Evolutionary conservation across 2,888 invertebrate genomes (phyloP).

Genomic region (Scotopteryx bipunctaria): DNA sequence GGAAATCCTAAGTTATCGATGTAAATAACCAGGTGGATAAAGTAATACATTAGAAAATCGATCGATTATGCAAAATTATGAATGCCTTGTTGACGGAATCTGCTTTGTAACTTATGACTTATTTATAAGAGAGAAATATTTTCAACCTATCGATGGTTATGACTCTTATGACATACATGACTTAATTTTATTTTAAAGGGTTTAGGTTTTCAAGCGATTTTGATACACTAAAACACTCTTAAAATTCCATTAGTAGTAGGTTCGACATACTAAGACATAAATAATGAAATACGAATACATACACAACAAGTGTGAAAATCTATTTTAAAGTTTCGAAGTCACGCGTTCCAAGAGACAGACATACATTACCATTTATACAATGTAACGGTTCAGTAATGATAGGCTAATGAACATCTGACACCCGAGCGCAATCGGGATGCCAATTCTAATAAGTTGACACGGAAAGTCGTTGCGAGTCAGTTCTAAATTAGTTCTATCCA

Average conservation of each 20-base stretch:
- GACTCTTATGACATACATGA: not conserved
- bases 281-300: not conserved
- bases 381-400: slow-evolving; percentile 23
- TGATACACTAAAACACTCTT: too few species aligned
- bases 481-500: slow-evolving; percentile 9
- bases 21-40: not conserved
- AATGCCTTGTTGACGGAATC: slow-evolving; percentile 22
- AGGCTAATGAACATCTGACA: slow-evolving; percentile 25
- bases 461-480: slow-evolving; percentile 9
- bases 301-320: not conserved
- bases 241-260: too few species aligned
- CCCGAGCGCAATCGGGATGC: slow-evolving; percentile 16
- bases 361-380: slow-evolving; percentile 17
- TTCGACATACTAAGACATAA: too few species aligned
- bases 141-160: slow-evolving; percentile 2
- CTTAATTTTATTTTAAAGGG: too few species aligned
- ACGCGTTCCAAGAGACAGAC: slow-evolving; percentile 15
- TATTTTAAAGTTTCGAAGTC: slow-evolving; percentile 13
- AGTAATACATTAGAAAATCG: slow-evolving; percentile 33
- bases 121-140: slow-evolving; percentile 4
- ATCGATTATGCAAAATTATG: slow-evolving; percentile 31
- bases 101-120: slow-evolving; percentile 10
- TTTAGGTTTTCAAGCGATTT: too few species aligned
- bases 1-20: slow-evolving; percentile 5
- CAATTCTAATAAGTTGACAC: slow-evolving; percentile 23